Base-by-base conservation (phyloP, 1,140 invertebrate species). In the Trichomalopsis sarcophagae region DNA sequence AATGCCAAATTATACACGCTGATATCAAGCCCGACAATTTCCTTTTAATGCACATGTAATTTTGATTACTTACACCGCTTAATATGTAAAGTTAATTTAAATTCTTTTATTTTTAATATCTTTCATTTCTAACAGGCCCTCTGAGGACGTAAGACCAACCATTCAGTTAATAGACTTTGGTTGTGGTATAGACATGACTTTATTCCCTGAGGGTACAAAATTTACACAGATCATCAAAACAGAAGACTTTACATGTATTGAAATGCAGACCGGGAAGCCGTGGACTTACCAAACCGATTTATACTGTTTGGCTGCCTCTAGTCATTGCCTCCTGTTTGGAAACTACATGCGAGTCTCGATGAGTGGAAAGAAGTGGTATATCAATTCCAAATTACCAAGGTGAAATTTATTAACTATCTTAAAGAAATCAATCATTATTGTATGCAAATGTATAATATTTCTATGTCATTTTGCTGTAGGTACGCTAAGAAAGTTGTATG, bases 11-110 rank as follows among this genome's bases (percentile, higher is more conserved):
- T 81, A 97, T 99, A 85, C 99, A 99, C 92, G 98, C 97, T 2
- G 98, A 99, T 91, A 97, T 99, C 68, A 99, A 99, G 93, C 98
- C 98, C 2, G 98, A 99, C 91, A 99, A 99, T 93, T 98, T 99
- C 92, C 92, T 99, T 87, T 93, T 99, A 44, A 96, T 96, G 93
- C 94, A 94, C 89, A 93, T 95, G 96, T 96, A 94, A 95, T 85
- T 81, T 44, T n/a, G 84, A 23, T 82, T 82, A 79, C n/a, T 76
- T 76, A 21, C 10, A 44, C 2, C 13, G 23, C 9, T 75, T n/a
- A 40, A n/a, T 33, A n/a, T 30, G n/a, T 44, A 62, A 62, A 62
- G 5, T 21, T 6, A 62, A 62, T 71, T 71, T 10, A 55, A 78
- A 27, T 44, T 7, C 23, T n/a, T 66, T 21, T n/a, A 17, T 62